Percentiles rank a stretch among this genome's conserved stretches.
Conservation (phyloP, 1,140 invertebrate genomes). For the Sitodiplosis mosellana region DNA sequence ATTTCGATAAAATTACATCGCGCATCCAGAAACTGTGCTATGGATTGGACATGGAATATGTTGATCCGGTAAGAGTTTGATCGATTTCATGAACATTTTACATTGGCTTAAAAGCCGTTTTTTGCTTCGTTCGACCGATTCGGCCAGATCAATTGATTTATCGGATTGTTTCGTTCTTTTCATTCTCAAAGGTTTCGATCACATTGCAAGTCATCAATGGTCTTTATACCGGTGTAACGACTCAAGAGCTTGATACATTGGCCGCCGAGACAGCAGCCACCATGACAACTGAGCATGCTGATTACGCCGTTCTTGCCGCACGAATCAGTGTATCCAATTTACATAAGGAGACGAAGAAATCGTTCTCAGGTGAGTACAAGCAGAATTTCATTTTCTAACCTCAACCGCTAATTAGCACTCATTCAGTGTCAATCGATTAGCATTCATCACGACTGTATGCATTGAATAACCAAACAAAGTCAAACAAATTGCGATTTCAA, state of each 20-base stretch:
- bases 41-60: conserved; percentile 86
- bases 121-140: too few relatives aligned
- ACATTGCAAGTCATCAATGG: conserved; percentile 67
- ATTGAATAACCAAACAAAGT: too few relatives aligned
- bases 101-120: too few relatives aligned
- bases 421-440: too few relatives aligned
- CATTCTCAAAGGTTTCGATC: background rate
- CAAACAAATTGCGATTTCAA: too few relatives aligned
- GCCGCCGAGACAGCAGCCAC: conserved; percentile 87
- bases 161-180: too few relatives aligned
- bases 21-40: conserved; percentile 91
- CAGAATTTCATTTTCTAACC: background rate
- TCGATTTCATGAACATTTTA: too few relatives aligned
- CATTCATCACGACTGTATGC: too few relatives aligned
- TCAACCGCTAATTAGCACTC: background rate
- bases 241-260: conserved; percentile 85
- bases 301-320: conserved; percentile 86
- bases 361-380: conserved; percentile 40
- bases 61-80: conserved; percentile 67
- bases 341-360: conserved; percentile 85
- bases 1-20: conserved; percentile 96
- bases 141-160: too few relatives aligned
- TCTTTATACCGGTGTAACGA: conserved; percentile 86
- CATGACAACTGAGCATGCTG: conserved; percentile 87
- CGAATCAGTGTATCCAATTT: conserved; percentile 88